Evolutionary conservation across 2,888 invertebrate genomes (phyloP).

Genomic region (Megalurothrips usitatus): DNA sequence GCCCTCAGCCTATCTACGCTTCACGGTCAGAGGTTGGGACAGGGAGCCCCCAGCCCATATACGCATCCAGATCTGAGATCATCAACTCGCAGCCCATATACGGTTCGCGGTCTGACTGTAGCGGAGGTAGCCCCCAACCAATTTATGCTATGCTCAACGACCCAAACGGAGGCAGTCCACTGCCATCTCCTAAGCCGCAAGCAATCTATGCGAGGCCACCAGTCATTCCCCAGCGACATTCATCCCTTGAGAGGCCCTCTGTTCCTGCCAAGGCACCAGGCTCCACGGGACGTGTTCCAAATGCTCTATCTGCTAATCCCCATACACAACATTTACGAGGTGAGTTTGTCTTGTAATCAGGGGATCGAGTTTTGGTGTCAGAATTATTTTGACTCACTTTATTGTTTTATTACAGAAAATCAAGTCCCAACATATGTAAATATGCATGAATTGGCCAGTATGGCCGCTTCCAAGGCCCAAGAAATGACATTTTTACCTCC

Average conservation of each 20-base stretch:
- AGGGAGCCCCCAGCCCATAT: constrained; percentile 11
- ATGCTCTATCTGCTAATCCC: constrained; percentile 29
- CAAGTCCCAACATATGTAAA: constrained; percentile 84
- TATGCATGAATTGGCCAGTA: constrained; percentile 80
- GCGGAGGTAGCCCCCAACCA: constrained; percentile 53
- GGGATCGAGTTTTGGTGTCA: constrained; percentile 35
- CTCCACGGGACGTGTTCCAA: constrained; percentile 28
- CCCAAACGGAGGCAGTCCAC: constrained; percentile 36
- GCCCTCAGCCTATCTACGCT: background rate
- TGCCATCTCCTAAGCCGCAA: constrained; percentile 42
- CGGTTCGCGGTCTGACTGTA: constrained; percentile 48
- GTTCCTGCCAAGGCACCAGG: constrained; percentile 51
- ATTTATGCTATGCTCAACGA: constrained; percentile 44
- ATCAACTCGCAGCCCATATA: background rate
- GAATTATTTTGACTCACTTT: constrained; percentile 30
- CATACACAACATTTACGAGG: constrained; percentile 26
- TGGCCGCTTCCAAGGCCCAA: constrained; percentile 72
- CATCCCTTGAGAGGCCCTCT: constrained; percentile 76
- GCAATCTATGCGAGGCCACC: constrained; percentile 57
- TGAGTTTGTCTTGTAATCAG: background rate
- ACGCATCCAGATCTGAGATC: background rate
- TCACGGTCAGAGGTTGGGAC: background rate
- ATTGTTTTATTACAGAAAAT: constrained; percentile 46
- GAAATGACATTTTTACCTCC: constrained; percentile 57
- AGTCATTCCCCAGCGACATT: constrained; percentile 68